Percentiles rank a stretch among this genome's conserved stretches.
phyloP scores from a whole-genome alignment of 2,113 vertebrate genomes.

The Thamnophis sirtalis region DNA sequence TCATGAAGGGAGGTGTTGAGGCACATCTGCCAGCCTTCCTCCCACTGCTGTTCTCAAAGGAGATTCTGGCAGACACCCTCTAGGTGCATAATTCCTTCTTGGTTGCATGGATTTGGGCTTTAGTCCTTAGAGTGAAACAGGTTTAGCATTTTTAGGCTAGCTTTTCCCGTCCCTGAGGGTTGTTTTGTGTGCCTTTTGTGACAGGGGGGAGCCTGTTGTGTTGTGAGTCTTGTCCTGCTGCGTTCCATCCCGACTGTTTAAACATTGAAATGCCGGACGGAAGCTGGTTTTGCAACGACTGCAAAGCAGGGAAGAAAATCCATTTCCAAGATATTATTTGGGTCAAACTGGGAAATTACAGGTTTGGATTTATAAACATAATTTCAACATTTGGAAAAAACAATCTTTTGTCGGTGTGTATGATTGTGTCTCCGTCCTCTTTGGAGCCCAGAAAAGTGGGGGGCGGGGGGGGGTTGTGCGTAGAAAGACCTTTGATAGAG shows the following conservation, averaged over 20 bases:
- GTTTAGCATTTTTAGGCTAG: neutral
- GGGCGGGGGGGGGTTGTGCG: no score
- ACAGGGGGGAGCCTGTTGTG: slow-evolving; percentile 93
- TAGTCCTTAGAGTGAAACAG: neutral
- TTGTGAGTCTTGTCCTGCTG: slow-evolving; percentile 95
- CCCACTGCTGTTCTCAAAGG: neutral
- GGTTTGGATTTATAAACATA: slow-evolving; percentile 66
- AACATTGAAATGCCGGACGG: slow-evolving; percentile 96
- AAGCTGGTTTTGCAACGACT: slow-evolving; percentile 99
- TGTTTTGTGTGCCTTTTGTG: neutral
- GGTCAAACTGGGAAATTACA: slow-evolving; percentile 98
- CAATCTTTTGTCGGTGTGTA: neutral
- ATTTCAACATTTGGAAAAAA: neutral
- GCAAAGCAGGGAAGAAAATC: slow-evolving; percentile 90
- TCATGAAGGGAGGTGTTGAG: neutral
- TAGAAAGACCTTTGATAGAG: neutral
- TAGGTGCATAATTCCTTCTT: neutral
- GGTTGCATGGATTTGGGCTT: neutral
- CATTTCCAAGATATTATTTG: slow-evolving; percentile 94
- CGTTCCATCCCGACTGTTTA: slow-evolving; percentile 95
- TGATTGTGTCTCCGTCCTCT: neutral
- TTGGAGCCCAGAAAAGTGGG: neutral
- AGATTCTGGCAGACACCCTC: neutral
- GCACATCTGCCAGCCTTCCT: neutral
- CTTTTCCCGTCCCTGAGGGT: neutral